Percentiles rank a stretch among this genome's conserved stretches.
These are phyloP conservation scores for Oligia latruncula DNA, from an alignment of 2,888 invertebrate genomes.

Conservation along the genomic window DNA sequence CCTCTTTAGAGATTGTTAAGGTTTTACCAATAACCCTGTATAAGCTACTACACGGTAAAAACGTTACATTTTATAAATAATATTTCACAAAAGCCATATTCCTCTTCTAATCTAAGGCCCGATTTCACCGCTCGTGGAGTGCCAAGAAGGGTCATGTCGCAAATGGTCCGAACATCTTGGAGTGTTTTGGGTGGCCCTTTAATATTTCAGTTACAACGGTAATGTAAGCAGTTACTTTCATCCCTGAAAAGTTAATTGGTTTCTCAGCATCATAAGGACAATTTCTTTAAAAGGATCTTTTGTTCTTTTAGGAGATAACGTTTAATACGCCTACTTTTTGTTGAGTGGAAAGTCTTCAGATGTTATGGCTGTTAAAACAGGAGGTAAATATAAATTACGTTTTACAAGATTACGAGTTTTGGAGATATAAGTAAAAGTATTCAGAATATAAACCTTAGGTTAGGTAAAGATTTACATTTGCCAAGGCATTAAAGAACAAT, in stretches of 20 bases:
- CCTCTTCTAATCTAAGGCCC: constrained; percentile 11
- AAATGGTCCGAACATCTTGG: constrained; percentile 38
- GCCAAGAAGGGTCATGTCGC: constrained; percentile 35
- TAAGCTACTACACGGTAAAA: not conserved
- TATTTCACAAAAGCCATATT: constrained; percentile 8
- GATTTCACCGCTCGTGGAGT: constrained; percentile 21
- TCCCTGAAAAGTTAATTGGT: constrained; percentile 39
- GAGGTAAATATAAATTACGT: not conserved
- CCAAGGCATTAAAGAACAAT: too few species aligned
- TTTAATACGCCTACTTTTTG: not conserved
- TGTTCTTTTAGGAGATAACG: not conserved
- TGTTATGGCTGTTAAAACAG: not conserved
- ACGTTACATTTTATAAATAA: not conserved
- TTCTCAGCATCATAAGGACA: not conserved
- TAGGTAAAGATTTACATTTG: too few species aligned
- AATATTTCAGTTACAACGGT: constrained; percentile 45
- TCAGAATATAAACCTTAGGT: too few species aligned
- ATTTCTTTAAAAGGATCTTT: not conserved
- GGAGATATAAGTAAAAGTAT: too few species aligned
- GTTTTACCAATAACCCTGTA: too few species aligned
- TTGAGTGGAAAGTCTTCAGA: not conserved
- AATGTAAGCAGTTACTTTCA: constrained; percentile 24
- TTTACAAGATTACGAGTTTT: not conserved
- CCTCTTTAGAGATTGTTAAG: too few species aligned
- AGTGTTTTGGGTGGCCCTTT: constrained; percentile 28